phyloP scores from a whole-genome alignment of 2,888 invertebrate genomes.

The Cryptus armator region DNA sequence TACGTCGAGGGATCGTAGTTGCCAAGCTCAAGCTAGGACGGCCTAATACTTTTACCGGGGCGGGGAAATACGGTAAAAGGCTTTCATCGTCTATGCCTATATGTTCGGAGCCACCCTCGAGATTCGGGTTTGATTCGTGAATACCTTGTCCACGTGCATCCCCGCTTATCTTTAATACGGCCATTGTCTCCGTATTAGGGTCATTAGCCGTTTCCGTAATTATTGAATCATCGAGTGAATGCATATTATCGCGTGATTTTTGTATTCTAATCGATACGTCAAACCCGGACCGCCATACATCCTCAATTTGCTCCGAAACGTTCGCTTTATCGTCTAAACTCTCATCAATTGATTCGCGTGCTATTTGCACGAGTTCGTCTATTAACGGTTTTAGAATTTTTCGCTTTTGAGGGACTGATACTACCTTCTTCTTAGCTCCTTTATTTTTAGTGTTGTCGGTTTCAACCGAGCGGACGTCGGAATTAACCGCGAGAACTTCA shows the following conservation, averaged over 20 bases:
- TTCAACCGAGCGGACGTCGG: background rate
- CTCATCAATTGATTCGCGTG: background rate
- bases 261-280: background rate
- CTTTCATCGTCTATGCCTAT: background rate
- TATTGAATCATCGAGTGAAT: background rate
- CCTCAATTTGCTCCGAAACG: background rate
- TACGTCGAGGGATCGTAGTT: background rate
- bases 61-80: background rate
- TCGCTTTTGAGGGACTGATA: conserved; percentile 7
- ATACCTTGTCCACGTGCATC: background rate
- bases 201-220: background rate
- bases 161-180: background rate
- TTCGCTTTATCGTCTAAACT: background rate
- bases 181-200: background rate
- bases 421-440: conserved; percentile 14
- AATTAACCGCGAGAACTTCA: background rate
- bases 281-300: background rate
- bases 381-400: conserved; percentile 12
- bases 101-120: background rate
- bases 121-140: background rate
- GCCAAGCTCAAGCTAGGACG: background rate
- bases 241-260: background rate
- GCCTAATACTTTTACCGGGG: background rate
- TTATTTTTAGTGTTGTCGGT: background rate
- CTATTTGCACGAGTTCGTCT: background rate